These are phyloP conservation scores for Ochropleura plecta DNA, from an alignment of 2,888 invertebrate species.

Conservation along the genomic window DNA sequence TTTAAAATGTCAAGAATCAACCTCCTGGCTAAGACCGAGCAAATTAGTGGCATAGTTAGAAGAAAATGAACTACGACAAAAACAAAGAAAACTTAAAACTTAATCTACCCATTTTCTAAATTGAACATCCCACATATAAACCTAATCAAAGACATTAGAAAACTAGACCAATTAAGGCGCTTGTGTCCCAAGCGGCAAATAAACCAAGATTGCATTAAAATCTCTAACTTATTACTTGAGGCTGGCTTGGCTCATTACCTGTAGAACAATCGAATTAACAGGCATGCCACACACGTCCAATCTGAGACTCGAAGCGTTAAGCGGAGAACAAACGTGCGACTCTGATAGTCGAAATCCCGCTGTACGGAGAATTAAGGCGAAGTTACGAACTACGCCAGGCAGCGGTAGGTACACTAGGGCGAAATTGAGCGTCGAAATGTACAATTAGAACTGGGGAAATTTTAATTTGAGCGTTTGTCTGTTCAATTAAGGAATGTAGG, in stretches of 20 bases:
- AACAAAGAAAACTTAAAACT: constrained; percentile 6
- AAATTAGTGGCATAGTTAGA: neutral
- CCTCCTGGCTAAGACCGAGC: neutral
- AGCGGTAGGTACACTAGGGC: constrained; percentile 40
- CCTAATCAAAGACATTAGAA: constrained; percentile 45
- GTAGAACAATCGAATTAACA: constrained; percentile 67
- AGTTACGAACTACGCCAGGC: constrained; percentile 36
- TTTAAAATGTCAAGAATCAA: neutral
- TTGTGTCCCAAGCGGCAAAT: constrained; percentile 35
- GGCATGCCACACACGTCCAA: constrained; percentile 57
- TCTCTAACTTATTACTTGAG: constrained; percentile 59
- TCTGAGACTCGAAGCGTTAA: constrained; percentile 51
- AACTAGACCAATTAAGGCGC: constrained; percentile 43
- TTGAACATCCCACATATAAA: constrained; percentile 31
- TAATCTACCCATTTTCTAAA: constrained; percentile 20
- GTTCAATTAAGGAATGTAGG: constrained; percentile 35
- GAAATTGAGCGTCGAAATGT: constrained; percentile 60
- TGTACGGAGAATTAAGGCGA: constrained; percentile 50
- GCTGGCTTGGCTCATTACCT: constrained; percentile 62
- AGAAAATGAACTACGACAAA: neutral
- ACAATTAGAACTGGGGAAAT: constrained; percentile 53
- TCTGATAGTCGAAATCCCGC: constrained; percentile 49
- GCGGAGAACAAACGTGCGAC: constrained; percentile 45
- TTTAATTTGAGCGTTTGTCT: constrained; percentile 56
- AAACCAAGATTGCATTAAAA: constrained; percentile 63